Base-by-base conservation (phyloP, 2,113 vertebrate genomes). In the Channa maculata region DNA sequence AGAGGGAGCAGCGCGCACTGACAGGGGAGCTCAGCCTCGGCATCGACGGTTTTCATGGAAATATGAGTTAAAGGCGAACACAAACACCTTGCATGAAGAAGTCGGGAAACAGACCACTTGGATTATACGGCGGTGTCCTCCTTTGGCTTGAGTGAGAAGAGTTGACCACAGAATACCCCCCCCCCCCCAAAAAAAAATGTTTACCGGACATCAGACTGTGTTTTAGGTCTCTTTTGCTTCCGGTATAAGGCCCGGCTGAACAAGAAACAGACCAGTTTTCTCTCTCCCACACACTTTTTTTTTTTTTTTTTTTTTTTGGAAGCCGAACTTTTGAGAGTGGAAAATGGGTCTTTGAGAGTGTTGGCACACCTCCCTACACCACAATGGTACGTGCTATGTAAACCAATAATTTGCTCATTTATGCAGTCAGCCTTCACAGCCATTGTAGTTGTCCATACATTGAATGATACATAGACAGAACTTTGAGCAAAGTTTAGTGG, bases 321-420 rank as follows among this genome's bases (percentile, higher is more conserved):
- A 91, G 86, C 73, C 79, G 82, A 91, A 92, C 89, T 92, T 93
- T 94, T 89, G 67, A 86, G 78, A 92, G 90, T 91, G 87, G 89
- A 94, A 94, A 94, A 95, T 95, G 94, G 91, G 88, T 93, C 90
- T 95, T 85, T 95, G 93, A 95, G 92, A 91, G 89, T 91, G 91
- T 89, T 94, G 94, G 94, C 94, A 91, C 87, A 77, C 74, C 80
- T 93, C 93, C 93, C 90, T 85, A 67, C 90, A 89, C 88, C 93
- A 94, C 92, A 91, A 95, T 95, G 94, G 94, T 95, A 95, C 94
- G 94, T 95, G 94, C 92, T 92, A 73, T 92, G 90, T 93, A 90
- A 94, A 93, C 91, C 88, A 94, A 94, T 91, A 89, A 88, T 92
- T 89, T 89, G 72, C 90, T 90, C 76, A 90, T 91, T 89, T 92